Evolutionary conservation across 1,140 invertebrate genomes (phyloP), one percentile per base, ranked within the genome.

Genomic region (Cydia strobilella): DNA sequence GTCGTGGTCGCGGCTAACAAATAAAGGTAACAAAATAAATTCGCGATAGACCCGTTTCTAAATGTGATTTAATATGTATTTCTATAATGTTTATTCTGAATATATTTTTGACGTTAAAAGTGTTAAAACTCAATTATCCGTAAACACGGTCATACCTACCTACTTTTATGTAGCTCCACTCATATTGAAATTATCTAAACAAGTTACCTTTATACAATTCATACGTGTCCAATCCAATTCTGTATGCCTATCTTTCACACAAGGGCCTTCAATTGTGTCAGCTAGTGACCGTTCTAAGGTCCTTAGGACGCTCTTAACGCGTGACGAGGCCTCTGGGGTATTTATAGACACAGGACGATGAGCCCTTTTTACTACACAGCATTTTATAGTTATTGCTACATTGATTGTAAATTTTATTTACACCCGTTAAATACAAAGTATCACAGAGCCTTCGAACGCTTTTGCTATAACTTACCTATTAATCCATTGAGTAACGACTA

Each of bases 251-350:
- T 88, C 82, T 84, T 82, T 81, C 75, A 80, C 72, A 45, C 35
- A 73, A 59, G 74, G 79, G 76, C 86, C 87, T 90, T 87, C 83
- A 75, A 73, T 54, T 31, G 42, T 77, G 82, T 80, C 80, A 79
- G 74, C 72, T 84, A 82, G 82, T 80, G 81, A 82, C 76, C 73
- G 79, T 84, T 87, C 85, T 89, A 86, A 86, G 86, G 87, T 85
- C 87, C 86, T 87, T 82, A 78, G 76, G 75, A 81, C 80, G 86
- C 84, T 86, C 88, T 88, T 81, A 85, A 84, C 81, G 83, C 87
- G 90, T 89, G 86, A 84, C 87, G 86, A 89, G 87, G 88, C 82
- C 85, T 82, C 45, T 76, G 72, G 65, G 76, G 76, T 71, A 72
- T 80, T 80, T 42, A 66, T 87, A 82, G 76, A 48, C 74, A 72